phyloP scores from a whole-genome alignment of 2,113 vertebrate species.

The Sinosuthora webbiana region DNA sequence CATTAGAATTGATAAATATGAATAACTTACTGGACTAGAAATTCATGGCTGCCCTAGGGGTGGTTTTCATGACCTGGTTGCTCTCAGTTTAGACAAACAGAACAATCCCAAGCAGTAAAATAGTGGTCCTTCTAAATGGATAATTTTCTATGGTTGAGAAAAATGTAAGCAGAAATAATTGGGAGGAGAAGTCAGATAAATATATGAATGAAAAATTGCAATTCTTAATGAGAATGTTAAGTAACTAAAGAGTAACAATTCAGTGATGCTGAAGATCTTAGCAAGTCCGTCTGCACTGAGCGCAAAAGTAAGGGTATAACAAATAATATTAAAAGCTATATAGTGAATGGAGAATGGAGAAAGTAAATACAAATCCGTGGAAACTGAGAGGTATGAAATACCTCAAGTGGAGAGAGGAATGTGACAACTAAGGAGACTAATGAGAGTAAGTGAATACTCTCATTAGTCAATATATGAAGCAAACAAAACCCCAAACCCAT shows the following conservation, averaged over 20 bases:
- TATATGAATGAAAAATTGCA: background rate
- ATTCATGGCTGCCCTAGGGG: background rate
- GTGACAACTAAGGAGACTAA: background rate
- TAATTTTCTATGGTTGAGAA: background rate
- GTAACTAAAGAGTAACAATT: background rate
- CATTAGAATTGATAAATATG: conserved; percentile 3
- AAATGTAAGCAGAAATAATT: background rate
- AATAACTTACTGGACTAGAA: conserved; percentile 15
- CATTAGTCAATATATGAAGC: background rate
- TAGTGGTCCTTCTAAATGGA: background rate
- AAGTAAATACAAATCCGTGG: background rate
- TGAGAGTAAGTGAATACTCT: background rate
- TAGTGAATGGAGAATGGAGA: background rate
- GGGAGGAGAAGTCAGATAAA: background rate
- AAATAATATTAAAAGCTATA: background rate
- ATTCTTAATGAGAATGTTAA: background rate
- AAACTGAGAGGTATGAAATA: background rate
- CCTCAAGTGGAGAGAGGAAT: background rate
- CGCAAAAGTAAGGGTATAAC: background rate
- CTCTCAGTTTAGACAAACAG: background rate
- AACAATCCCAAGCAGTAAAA: background rate
- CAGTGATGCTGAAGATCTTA: background rate
- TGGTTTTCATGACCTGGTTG: conserved; percentile 2
- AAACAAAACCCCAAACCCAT: background rate
- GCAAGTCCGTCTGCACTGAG: background rate